Conservation (phyloP, 2,797 vertebrate genomes). For the Anniella stebbinsi region DNA sequence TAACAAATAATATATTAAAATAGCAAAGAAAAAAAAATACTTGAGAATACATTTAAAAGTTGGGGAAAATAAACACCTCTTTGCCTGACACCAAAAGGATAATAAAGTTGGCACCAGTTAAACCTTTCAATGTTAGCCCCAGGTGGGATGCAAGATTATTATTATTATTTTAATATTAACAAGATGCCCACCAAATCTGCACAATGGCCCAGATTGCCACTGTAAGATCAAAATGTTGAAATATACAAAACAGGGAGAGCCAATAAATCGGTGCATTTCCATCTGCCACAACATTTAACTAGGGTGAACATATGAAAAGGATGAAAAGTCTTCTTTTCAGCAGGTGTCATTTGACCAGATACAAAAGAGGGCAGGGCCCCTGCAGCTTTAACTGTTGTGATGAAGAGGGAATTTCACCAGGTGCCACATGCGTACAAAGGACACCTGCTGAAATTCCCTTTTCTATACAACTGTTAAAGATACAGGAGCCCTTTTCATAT, state of each 20-base stretch:
- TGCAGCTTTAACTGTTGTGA: too few relatives aligned
- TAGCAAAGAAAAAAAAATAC: neutral
- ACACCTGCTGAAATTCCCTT: too few relatives aligned
- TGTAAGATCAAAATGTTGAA: neutral
- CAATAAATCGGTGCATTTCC: neutral
- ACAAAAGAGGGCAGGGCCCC: too few relatives aligned
- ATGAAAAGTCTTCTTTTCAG: too few relatives aligned
- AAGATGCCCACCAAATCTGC: neutral
- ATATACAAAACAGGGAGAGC: neutral
- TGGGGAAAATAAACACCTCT: neutral
- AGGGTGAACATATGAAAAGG: too few relatives aligned
- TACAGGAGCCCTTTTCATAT: too few relatives aligned
- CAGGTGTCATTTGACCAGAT: too few relatives aligned
- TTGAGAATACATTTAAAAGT: neutral
- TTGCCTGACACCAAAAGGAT: neutral
- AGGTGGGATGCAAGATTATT: conserved; percentile 41
- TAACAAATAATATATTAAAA: neutral
- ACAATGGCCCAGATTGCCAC: too few relatives aligned
- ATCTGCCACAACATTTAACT: neutral
- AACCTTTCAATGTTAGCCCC: neutral
- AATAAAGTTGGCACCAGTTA: neutral
- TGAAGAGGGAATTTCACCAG: too few relatives aligned
- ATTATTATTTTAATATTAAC: conserved; percentile 52
- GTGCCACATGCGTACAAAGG: too few relatives aligned
- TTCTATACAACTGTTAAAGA: too few relatives aligned